These are phyloP conservation scores for Pachypanchax playfairii DNA, from an alignment of 2,113 vertebrate genomes.

Conservation along the genomic window DNA sequence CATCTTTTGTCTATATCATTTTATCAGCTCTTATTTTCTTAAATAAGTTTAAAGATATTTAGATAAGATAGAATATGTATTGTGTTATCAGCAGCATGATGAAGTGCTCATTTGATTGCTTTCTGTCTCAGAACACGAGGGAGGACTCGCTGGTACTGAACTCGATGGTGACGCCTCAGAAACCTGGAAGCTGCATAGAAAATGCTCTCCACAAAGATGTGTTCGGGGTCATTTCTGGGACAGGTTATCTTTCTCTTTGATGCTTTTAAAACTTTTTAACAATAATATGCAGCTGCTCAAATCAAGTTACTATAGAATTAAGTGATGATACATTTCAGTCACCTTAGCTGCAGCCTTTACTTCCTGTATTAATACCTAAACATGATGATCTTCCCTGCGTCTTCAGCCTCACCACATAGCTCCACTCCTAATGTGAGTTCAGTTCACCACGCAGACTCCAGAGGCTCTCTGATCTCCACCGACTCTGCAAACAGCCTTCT, in stretches of 20 bases:
- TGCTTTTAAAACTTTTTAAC: too few species aligned
- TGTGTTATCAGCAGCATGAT: background rate
- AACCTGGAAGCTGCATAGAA: constrained; percentile 84
- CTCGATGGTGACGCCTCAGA: constrained; percentile 86
- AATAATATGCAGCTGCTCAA: background rate
- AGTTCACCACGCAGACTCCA: constrained; percentile 90
- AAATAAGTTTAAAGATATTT: too few species aligned
- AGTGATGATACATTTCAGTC: too few species aligned
- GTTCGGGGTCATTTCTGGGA: constrained; percentile 93
- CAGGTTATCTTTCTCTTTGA: constrained; percentile 74
- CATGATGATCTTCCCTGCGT: background rate
- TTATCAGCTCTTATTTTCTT: too few species aligned
- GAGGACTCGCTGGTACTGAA: constrained; percentile 83
- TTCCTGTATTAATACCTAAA: too few species aligned
- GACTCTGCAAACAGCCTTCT: constrained; percentile 92
- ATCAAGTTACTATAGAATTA: too few species aligned
- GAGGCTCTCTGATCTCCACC: constrained; percentile 93
- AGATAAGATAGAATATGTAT: too few species aligned
- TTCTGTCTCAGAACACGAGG: constrained; percentile 79
- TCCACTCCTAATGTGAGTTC: constrained; percentile 89
- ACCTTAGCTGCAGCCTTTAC: too few species aligned
- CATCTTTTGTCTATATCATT: background rate
- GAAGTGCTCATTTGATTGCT: constrained; percentile 7
- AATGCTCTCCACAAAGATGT: constrained; percentile 92
- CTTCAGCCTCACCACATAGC: constrained; percentile 88